phyloP scores from a whole-genome alignment of 37 sponge, comb jelly and placozoan species.

The Lycopodina hypogea region DNA sequence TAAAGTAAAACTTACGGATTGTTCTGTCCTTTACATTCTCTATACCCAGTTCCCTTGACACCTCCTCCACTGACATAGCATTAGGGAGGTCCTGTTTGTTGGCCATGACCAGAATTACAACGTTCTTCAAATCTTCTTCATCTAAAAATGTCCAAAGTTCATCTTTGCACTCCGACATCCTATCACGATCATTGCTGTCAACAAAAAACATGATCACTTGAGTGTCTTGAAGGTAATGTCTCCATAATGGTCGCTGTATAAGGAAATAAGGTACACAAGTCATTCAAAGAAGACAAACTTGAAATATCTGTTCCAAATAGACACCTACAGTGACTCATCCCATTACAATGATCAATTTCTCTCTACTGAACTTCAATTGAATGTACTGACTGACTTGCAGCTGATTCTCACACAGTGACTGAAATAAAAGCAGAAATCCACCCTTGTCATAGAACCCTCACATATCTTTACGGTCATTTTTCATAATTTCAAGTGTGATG shows the following conservation, averaged over 20 bases:
- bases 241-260: slow-evolving; percentile 74
- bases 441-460: no score
- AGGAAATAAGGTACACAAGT: no score
- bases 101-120: slow-evolving; percentile 69
- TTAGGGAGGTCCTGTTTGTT: slow-evolving; percentile 94
- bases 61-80: slow-evolving; percentile 64
- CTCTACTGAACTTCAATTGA: no score
- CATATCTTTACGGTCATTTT: no score
- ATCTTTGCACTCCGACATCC: slow-evolving; percentile 55
- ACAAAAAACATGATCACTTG: slow-evolving; percentile 81
- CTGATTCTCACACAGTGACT: no score
- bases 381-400: no score
- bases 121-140: slow-evolving; percentile 64
- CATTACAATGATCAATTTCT: no score
- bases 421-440: no score
- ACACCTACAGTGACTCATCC: no score
- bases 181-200: slow-evolving; percentile 88
- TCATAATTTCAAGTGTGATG: no score
- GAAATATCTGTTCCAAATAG: no score
- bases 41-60: slow-evolving; percentile 59
- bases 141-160: slow-evolving; percentile 58
- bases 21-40: slow-evolving; percentile 38
- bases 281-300: not conserved
- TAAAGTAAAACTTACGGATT: slow-evolving; percentile 60
- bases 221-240: slow-evolving; percentile 80